Conservation (phyloP, 2,113 vertebrate species). For the Gallinago media region DNA sequence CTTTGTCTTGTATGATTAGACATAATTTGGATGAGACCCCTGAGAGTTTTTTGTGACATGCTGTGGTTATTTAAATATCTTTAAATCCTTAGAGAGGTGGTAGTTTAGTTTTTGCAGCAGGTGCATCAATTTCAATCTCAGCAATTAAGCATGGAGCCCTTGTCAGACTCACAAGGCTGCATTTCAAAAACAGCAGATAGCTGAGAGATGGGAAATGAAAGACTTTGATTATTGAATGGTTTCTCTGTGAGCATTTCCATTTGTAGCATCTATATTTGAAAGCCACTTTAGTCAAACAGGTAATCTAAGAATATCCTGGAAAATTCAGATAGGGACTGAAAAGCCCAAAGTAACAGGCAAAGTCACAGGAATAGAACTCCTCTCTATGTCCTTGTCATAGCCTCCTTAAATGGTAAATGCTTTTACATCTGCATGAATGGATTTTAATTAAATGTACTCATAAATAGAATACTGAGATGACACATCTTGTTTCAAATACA, state of each 20-base stretch:
- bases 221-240: conserved; percentile 22
- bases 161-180: not conserved
- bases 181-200: conserved; percentile 10
- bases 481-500: conserved; percentile 53
- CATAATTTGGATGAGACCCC: not conserved
- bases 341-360: not conserved
- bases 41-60: not conserved
- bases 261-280: conserved; percentile 21
- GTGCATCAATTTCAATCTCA: not conserved
- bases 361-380: conserved; percentile 32
- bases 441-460: conserved; percentile 65
- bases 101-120: not conserved
- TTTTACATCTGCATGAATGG: conserved; percentile 43
- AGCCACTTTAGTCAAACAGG: conserved; percentile 31
- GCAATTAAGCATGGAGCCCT: not conserved
- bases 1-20: not conserved
- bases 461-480: conserved; percentile 56
- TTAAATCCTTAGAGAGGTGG: not conserved
- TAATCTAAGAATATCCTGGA: conserved; percentile 36
- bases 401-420: conserved; percentile 22
- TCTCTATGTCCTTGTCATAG: not conserved
- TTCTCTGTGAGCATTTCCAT: not conserved
- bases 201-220: conserved; percentile 27
- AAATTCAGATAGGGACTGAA: not conserved
- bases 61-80: not conserved